Conservation (phyloP, 1,140 invertebrate species). For the Drosophila nigrodunni region DNA sequence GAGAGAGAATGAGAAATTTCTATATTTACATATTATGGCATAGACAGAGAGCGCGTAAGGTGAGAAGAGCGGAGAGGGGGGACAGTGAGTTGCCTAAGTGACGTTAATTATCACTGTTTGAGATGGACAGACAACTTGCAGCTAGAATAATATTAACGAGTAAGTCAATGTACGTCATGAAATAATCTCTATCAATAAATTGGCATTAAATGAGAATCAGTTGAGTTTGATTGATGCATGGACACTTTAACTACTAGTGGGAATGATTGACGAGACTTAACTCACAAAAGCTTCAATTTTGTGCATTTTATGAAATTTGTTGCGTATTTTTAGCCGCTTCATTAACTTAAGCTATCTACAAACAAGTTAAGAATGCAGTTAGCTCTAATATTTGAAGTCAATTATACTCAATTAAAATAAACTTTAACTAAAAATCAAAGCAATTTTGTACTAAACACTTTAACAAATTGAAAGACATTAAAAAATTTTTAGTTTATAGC, state of each 20-base stretch:
- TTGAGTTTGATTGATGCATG: slow-evolving; percentile 69
- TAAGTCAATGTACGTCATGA: slow-evolving; percentile 43
- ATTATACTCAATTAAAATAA: no score
- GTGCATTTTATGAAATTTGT: background rate
- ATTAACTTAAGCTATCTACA: no score
- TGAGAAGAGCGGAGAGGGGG: background rate
- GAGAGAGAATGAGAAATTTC: background rate
- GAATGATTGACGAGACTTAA: slow-evolving; percentile 49
- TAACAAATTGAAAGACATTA: no score
- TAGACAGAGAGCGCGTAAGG: background rate
- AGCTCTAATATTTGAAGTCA: no score
- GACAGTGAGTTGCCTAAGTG: slow-evolving; percentile 10
- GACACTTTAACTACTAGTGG: slow-evolving; percentile 42
- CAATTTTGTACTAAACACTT: no score
- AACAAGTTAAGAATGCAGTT: no score
- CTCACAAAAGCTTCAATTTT: background rate
- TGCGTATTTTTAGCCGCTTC: no score
- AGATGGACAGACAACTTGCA: slow-evolving; percentile 10
- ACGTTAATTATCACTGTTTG: slow-evolving; percentile 46
- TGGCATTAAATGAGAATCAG: slow-evolving; percentile 59
- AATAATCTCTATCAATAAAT: slow-evolving; percentile 49
- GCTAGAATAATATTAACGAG: slow-evolving; percentile 15
- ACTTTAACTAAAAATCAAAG: no score
- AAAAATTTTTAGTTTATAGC: no score
- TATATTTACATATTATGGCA: background rate